phyloP scores from a whole-genome alignment of 2,888 invertebrate genomes.

The Melanargia galathea region DNA sequence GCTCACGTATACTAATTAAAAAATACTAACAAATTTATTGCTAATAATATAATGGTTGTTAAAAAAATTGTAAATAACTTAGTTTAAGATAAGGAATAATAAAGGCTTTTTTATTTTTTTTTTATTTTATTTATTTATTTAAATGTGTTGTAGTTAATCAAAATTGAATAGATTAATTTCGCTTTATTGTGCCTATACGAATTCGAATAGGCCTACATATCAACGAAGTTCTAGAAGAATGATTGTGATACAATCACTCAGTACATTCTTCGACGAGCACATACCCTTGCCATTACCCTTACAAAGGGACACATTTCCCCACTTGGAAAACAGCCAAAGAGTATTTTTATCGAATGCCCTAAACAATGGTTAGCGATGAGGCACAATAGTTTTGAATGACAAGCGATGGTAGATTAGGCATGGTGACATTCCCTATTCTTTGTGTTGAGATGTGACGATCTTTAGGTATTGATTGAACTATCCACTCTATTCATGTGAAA shows the following conservation, averaged over 20 bases:
- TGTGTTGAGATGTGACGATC: slow-evolving; percentile 33
- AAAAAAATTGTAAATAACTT: too few species aligned
- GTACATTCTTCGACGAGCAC: slow-evolving; percentile 29
- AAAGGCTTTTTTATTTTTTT: too few species aligned
- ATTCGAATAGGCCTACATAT: too few species aligned
- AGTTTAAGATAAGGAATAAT: too few species aligned
- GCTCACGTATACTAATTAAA: too few species aligned
- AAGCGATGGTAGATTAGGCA: slow-evolving; percentile 79
- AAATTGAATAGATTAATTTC: too few species aligned
- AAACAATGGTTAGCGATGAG: slow-evolving; percentile 71
- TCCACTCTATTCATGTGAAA: slow-evolving; percentile 10
- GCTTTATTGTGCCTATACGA: too few species aligned
- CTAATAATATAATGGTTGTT: too few species aligned
- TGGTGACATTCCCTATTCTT: slow-evolving; percentile 51
- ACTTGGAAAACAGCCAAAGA: slow-evolving; percentile 73
- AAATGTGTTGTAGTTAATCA: too few species aligned
- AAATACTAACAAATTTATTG: too few species aligned
- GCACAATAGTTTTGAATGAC: slow-evolving; percentile 76
- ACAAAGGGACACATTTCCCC: slow-evolving; percentile 45
- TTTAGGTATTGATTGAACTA: slow-evolving; percentile 27
- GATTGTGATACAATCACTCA: slow-evolving; percentile 34
- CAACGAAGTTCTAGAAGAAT: neutral
- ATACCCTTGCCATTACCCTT: slow-evolving; percentile 34
- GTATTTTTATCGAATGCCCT: slow-evolving; percentile 73
- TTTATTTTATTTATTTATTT: too few species aligned